Evolutionary conservation across 2,888 invertebrate species (phyloP).

Genomic region (Atethmia centrago): DNA sequence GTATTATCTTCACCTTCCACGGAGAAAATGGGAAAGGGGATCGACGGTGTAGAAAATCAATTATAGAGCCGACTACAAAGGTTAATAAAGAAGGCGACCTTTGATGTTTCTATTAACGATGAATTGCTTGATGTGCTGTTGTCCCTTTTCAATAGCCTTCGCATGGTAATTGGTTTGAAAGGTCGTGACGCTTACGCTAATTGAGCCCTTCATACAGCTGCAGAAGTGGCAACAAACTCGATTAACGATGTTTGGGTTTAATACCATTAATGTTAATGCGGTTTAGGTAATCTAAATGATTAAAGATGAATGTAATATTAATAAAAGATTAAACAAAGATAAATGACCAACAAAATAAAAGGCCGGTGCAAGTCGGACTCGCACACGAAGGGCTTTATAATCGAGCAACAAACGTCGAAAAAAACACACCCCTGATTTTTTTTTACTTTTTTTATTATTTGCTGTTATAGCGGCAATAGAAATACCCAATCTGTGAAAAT

Average conservation of each 20-base stretch:
- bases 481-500: too few relatives aligned
- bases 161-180: constrained; percentile 36
- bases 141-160: constrained; percentile 37
- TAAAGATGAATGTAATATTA: neutral
- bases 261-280: neutral
- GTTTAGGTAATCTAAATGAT: neutral
- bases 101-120: constrained; percentile 77
- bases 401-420: too few relatives aligned
- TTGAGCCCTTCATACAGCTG: neutral
- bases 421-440: too few relatives aligned
- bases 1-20: constrained; percentile 73
- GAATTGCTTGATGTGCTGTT: constrained; percentile 34
- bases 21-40: constrained; percentile 77
- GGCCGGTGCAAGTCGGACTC: too few relatives aligned
- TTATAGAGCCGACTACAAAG: constrained; percentile 79
- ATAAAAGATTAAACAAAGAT: neutral
- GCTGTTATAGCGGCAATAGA: too few relatives aligned
- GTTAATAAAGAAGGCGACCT: constrained; percentile 74
- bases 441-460: too few relatives aligned
- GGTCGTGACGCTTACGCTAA: constrained; percentile 4
- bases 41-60: constrained; percentile 82
- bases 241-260: neutral
- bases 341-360: neutral
- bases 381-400: too few relatives aligned
- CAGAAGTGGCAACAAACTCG: neutral